Evolutionary conservation across 37 sponge, comb jelly and placozoan species (phyloP), one percentile per base, ranked within the genome.

Genomic region (Spongilla lacustris): DNA sequence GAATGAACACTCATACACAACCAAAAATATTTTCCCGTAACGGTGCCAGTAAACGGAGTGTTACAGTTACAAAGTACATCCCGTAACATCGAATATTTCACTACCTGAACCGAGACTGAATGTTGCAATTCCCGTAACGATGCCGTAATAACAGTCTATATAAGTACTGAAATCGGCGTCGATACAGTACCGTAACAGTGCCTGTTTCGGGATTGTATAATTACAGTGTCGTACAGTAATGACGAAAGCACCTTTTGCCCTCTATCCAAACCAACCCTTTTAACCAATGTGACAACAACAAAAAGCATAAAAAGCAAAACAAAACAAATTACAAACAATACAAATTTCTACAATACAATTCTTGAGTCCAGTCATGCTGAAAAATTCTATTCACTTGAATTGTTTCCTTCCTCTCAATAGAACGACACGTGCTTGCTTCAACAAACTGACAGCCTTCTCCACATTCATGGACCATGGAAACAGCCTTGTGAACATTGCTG

Each of bases 301-400:
- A 58, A 58, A 58, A 58, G 0, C 58, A 58, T 19, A 10, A 58
- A 10, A 58, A 58, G 21, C 11, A 13, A 58, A 8, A 58, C 4
- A 58, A 8, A 58, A 58, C n/a, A n/a, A n/a, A n/a, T n/a, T 58
- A 58, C 58, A n/a, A n/a, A n/a, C n/a, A n/a, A n/a, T n/a, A n/a
- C n/a, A 58, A 10, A 58, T 58, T 58, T 58, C 58, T 58, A 58
- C 58, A 58, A 58, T 58, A 58, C 58, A 58, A 58, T 13, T 58
- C 58, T 58, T 58, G 58, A 58, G 58, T 58, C 58, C 58, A 58
- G 58, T 58, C 58, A 58, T 58, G 58, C 58, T 58, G 58, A 58
- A 58, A 58, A 58, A 58, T 58, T 17, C 14, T 58, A 13, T 58
- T 58, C 58, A 58, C 58, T 58, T 58, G 58, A 58, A 58, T 58